Evolutionary conservation across 2,797 vertebrate species (phyloP), one percentile per base, ranked within the genome.

Genomic region (Phrynocephalus guinanensis): DNA sequence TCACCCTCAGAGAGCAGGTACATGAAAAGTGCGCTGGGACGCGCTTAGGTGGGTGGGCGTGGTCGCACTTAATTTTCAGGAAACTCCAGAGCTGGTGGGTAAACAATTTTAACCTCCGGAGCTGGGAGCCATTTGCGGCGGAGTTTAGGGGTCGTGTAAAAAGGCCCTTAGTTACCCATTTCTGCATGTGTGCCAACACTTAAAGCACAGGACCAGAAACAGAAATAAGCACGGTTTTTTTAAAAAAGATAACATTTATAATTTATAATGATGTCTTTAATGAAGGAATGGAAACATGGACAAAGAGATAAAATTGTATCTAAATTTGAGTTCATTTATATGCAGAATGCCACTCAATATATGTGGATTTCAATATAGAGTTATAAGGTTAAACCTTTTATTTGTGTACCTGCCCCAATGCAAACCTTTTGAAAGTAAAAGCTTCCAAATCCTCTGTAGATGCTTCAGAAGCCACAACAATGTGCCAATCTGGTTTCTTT

Each of bases 301-400:
- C 38, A 88, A 90, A 92, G 86, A 26, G 18, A 83, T 82, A 85
- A 89, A 87, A 91, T 92, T 26, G 71, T 77, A 82, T 87, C 71
- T 30, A 85, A 90, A 81, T 87, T 24, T 60, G 63, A 85, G 87
- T 63, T 92, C 70, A 85, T 67, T 70, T 33, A 88, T 84, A 66
- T 88, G 50, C 48, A 82, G 67, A 92, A 87, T 22, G 83, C 66
- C 30, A 60, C 60, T 84, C 6, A 38, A 24, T 28, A 60, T 7
- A 80, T 70, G 77, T 92, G 16, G 71, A 89, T 90, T 91, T 83
- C 86, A 92, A 1, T 86, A 26, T 76, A 81, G 79, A 60, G 82
- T 52, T 86, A 38, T 24, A 91, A 30, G 90, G 28, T 88, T 22
- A 75, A 91, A 38, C 1, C 71, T 60, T 22, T 16, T 20, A 16